Evolutionary conservation across 2,888 invertebrate genomes (phyloP).

Genomic region (Cataglyphis rosenhaueri): DNA sequence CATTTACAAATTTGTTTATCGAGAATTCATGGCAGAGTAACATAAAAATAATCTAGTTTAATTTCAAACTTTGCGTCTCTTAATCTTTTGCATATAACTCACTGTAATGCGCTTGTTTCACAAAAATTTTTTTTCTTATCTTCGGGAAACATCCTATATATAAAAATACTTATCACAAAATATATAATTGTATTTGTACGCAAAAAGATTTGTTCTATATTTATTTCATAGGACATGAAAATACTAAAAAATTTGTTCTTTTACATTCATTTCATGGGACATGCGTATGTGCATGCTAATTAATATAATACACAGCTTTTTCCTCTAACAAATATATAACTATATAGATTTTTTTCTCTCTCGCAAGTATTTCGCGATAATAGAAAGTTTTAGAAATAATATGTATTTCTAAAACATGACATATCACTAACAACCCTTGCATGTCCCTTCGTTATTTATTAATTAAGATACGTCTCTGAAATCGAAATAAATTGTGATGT

Average conservation of each 20-base stretch:
- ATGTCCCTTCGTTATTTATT: conserved; percentile 1
- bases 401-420: background rate
- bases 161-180: background rate
- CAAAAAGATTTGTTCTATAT: background rate
- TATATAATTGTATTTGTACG: background rate
- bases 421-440: background rate
- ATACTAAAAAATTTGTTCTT: conserved; percentile 10
- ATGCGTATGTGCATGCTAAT: background rate
- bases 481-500: conserved; percentile 16
- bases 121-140: background rate
- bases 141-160: background rate
- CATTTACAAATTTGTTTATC: background rate
- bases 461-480: conserved; percentile 35
- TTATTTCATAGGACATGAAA: background rate
- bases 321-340: conserved; percentile 13
- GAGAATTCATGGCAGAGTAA: background rate
- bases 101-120: background rate
- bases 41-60: background rate
- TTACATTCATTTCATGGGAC: background rate
- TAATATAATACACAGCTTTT: background rate
- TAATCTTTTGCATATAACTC: background rate
- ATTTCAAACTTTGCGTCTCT: background rate
- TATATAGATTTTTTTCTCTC: background rate
- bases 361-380: conserved; percentile 6
- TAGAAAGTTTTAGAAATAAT: background rate